Evolutionary conservation across 2,888 invertebrate species (phyloP).

Genomic region (Brachypterus glaber): DNA sequence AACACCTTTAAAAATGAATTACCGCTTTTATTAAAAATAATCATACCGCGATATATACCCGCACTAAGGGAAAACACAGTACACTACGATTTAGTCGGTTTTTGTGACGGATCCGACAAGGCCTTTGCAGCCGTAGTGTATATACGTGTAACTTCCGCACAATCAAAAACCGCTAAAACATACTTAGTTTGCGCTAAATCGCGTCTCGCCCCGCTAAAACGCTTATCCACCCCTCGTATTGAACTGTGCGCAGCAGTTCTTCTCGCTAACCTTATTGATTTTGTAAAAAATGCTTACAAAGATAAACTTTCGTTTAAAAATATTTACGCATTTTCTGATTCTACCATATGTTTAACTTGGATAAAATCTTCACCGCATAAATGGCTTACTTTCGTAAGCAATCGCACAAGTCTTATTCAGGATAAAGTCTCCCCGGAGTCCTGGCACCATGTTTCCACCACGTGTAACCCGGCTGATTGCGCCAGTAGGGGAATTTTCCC

Average conservation of each 20-base stretch:
- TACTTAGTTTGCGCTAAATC: constrained; percentile 12
- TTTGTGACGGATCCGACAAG: too few species aligned
- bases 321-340: too few species aligned
- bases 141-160: constrained; percentile 10
- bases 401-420: constrained; percentile 13
- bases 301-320: constrained; percentile 4
- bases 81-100: constrained; percentile 13
- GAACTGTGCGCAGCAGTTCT: constrained; percentile 17
- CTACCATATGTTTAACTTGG: too few species aligned
- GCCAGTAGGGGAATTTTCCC: too few species aligned
- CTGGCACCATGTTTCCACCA: too few species aligned
- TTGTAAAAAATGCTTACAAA: constrained; percentile 2
- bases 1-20: too few species aligned
- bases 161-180: constrained; percentile 1
- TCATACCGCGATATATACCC: too few species aligned
- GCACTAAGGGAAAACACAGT: constrained; percentile 3
- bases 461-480: too few species aligned
- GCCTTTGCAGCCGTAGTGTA: constrained; percentile 16
- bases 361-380: constrained; percentile 9
- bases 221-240: constrained; percentile 15
- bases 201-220: too few species aligned
- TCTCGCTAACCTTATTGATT: constrained; percentile 9
- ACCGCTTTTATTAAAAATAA: too few species aligned
- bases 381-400: constrained; percentile 14
- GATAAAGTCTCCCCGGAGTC: too few species aligned